These are phyloP conservation scores for Yponomeuta evonymella DNA, from an alignment of 2,888 invertebrate genomes.

Conservation along the genomic window DNA sequence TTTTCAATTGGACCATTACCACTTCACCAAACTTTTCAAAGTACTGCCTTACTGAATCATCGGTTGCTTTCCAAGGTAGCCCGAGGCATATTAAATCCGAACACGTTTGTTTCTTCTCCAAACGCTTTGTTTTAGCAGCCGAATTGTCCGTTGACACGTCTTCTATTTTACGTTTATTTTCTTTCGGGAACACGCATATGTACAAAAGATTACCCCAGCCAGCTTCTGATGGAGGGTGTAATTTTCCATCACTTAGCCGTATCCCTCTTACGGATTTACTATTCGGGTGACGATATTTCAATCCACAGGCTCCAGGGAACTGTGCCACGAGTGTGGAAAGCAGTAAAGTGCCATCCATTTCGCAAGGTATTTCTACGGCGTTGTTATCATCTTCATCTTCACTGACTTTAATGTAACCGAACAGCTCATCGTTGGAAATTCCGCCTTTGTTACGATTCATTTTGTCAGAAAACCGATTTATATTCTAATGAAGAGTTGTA, in stretches of 20 bases:
- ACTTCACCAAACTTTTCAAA: conserved; percentile 99
- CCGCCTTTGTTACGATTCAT: conserved; percentile 29
- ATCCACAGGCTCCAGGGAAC: conserved; percentile 97
- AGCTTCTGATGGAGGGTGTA: conserved; percentile 89
- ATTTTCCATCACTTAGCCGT: conserved; percentile 91
- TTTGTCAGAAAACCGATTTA: background rate
- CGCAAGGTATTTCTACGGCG: conserved; percentile 98
- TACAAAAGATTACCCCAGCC: conserved; percentile 86
- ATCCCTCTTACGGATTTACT: conserved; percentile 92
- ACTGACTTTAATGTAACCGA: conserved; percentile 64
- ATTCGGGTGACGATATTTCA: conserved; percentile 97
- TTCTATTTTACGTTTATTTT: conserved; percentile 97
- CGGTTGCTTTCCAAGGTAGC: conserved; percentile 97
- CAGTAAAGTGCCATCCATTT: conserved; percentile 93
- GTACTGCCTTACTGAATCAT: conserved; percentile 95
- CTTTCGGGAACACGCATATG: conserved; percentile 90
- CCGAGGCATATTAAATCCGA: conserved; percentile 98
- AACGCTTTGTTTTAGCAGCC: conserved; percentile 95
- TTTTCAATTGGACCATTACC: conserved; percentile 97
- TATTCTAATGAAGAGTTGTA: too few species aligned
- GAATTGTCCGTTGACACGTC: conserved; percentile 92
- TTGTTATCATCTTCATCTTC: conserved; percentile 96
- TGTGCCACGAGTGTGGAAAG: conserved; percentile 97
- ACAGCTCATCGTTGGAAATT: conserved; percentile 47
- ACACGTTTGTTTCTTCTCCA: conserved; percentile 93